Base-by-base conservation (phyloP, 1,140 invertebrate genomes). In the Heterodera carotae region DNA sequence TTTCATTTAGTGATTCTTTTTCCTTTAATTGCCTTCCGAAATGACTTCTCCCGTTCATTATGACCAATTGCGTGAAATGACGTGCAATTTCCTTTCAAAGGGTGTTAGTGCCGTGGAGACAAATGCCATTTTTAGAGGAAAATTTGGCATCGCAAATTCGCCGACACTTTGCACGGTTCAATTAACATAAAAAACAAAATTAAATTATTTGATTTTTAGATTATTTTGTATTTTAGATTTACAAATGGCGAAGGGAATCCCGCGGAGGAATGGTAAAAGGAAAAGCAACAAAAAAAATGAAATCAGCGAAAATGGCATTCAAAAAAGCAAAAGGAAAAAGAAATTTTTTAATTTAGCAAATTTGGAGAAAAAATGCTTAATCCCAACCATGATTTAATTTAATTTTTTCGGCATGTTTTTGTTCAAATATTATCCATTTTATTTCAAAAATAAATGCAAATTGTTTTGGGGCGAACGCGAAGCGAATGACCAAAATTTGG, bases 161-260 rank as follows among this genome's bases (percentile, higher is more conserved):
- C 72, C 72, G 8, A 74, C 72, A 64, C 18, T 74, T 27, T 74
- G 56, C 27, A 74, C 72, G 25, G 64, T 74, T 56, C 15, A 56
- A 56, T 2, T 22, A 22, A 22, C 22, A 22, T n/a, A 53, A 53
- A 53, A 43, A 8, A 12, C 6, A 43, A 18, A 53, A 18, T 15
- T 53, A 53, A 18, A 53, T 22, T 18, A 18, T 56, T 56, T 2
- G 12, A 56, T 56, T 56, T 22, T 22, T 56, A 22, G 22, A 18
- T 56, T 56, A 56, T 22, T 56, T 56, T 15, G 22, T 22, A 43
- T 56, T 56, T 56, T 56, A 56, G 48, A 56, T 56, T 74, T 74
- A 74, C 64, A 74, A 74, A 64, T 74, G 72, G 72, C 59, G 72
- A 74, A 74, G 33, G 12, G 72, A 74, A 62, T 34, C 29, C 36